A percentile compares a stretch with the other conserved stretches of the same genome.
Evolutionary conservation across 1,140 invertebrate genomes (phyloP).

Genomic region (Leptopilina clavipes): DNA sequence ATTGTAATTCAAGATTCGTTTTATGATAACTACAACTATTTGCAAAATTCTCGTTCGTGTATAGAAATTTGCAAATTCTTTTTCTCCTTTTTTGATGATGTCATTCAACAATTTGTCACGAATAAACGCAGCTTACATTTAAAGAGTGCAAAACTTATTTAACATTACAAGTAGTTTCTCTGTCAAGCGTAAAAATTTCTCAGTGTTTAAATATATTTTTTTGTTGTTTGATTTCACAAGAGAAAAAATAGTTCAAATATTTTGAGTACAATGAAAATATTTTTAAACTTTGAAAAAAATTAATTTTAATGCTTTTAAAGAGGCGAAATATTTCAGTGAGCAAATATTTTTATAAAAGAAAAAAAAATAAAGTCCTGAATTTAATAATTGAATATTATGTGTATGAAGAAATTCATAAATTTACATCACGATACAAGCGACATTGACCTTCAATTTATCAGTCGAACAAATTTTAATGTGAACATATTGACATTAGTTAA

Average conservation of each 20-base stretch:
- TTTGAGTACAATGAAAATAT: no score
- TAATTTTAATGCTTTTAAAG: no score
- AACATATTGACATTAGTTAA: background rate
- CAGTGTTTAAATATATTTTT: background rate
- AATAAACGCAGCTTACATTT: conserved; percentile 21
- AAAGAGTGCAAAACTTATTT: background rate
- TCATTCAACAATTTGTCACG: background rate
- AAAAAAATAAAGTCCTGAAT: background rate
- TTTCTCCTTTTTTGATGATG: background rate
- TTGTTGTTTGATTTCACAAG: background rate
- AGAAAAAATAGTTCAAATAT: no score
- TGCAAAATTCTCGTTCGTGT: background rate
- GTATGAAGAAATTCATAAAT: background rate
- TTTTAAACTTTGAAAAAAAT: no score
- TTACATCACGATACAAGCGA: background rate
- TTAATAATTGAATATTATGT: background rate
- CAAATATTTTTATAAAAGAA: background rate
- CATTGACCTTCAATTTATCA: conserved; percentile 19
- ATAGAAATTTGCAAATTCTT: background rate
- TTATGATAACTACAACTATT: background rate
- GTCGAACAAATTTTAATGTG: conserved; percentile 1
- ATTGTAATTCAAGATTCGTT: conserved; percentile 25
- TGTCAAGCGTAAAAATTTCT: background rate
- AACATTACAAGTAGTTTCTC: background rate
- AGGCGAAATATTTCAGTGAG: no score